Conservation (phyloP, 2,113 vertebrate species). For the Etia nguti region DNA sequence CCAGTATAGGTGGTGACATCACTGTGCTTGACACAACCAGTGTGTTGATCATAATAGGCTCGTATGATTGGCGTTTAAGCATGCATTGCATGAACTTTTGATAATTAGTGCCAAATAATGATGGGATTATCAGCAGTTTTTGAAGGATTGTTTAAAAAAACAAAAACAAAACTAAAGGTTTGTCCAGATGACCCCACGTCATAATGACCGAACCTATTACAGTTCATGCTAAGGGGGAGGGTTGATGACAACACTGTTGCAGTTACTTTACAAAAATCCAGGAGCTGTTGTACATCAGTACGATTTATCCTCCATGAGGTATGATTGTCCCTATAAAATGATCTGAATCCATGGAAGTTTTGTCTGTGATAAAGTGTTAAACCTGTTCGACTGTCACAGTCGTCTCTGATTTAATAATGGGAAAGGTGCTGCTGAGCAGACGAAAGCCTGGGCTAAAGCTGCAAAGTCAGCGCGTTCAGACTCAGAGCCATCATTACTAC, state of each 20-base stretch:
- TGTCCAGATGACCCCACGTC: not conserved
- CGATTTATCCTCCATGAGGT: not conserved
- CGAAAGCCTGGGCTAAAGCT: fast-evolving
- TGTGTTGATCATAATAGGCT: not conserved
- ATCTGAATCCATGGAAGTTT: not conserved
- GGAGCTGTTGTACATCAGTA: not conserved
- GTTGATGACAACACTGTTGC: not conserved
- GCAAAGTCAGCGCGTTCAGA: not conserved
- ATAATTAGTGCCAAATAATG: not conserved
- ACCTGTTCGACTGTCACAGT: not conserved
- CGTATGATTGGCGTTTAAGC: not conserved
- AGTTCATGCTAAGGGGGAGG: not conserved
- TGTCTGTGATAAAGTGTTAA: not conserved
- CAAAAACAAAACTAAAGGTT: not conserved
- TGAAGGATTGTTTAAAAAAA: not conserved
- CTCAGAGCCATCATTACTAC: not conserved
- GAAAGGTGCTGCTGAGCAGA: not conserved
- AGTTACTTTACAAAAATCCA: not conserved
- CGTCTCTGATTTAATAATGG: not conserved
- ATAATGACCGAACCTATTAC: not conserved
- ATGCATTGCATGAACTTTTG: not conserved
- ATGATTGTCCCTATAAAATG: not conserved
- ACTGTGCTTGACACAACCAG: not conserved
- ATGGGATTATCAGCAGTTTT: not conserved
- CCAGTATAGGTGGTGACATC: not conserved